These are phyloP conservation scores for Nibea albiflora DNA, from an alignment of 2,113 vertebrate species.

Conservation along the genomic window DNA sequence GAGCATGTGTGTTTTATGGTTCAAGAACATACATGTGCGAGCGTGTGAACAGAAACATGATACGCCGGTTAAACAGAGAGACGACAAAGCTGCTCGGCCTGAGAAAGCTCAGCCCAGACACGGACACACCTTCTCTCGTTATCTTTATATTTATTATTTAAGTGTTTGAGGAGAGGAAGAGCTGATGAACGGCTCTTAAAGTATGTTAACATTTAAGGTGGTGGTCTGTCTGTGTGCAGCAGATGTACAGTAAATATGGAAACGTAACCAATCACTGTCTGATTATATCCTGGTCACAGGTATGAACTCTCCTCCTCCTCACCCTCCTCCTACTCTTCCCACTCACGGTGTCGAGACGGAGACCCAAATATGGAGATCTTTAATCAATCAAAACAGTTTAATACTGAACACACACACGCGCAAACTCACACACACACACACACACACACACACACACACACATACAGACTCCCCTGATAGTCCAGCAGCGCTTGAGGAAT, in stretches of 20 bases:
- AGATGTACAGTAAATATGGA: slow-evolving; percentile 15
- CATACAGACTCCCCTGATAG: neutral
- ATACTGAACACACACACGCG: neutral
- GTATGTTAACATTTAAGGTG: neutral
- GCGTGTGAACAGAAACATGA: slow-evolving; percentile 47
- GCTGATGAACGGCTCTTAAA: neutral
- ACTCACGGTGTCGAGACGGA: neutral
- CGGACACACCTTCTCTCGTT: neutral
- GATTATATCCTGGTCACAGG: slow-evolving; percentile 18
- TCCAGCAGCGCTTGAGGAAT: neutral
- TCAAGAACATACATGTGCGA: neutral
- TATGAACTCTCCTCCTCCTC: neutral
- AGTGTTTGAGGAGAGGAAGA: neutral
- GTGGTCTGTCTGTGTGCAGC: neutral
- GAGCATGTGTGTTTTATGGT: neutral
- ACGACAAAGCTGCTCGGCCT: neutral
- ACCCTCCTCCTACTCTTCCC: neutral
- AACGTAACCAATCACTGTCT: neutral
- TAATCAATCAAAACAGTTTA: neutral
- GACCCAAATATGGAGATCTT: slow-evolving; percentile 25
- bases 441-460: neutral
- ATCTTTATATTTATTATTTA: neutral
- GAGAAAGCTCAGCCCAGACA: neutral
- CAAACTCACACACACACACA: neutral
- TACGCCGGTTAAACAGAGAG: slow-evolving; percentile 27